Conservation (phyloP, 2,888 invertebrate species). For the Drosophila falleni region DNA sequence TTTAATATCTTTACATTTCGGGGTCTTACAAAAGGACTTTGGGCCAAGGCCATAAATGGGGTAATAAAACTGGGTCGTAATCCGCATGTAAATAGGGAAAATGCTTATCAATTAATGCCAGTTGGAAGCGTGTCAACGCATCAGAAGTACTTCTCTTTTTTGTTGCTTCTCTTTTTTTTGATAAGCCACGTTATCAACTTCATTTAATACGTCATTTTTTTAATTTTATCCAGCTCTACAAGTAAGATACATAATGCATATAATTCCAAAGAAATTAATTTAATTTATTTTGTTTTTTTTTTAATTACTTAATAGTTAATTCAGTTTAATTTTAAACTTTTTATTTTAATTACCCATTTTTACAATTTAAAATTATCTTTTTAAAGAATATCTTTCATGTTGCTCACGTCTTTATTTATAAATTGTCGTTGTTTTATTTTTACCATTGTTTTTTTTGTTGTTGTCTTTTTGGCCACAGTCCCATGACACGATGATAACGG, state of each 20-base stretch:
- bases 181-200: slow-evolving; percentile 47
- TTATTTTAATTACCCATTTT: too few relatives aligned
- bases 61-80: slow-evolving; percentile 35
- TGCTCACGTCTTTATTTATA: slow-evolving; percentile 18
- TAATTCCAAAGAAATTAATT: too few relatives aligned
- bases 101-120: slow-evolving; percentile 7
- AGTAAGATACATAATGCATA: too few relatives aligned
- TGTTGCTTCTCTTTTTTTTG: slow-evolving; percentile 4
- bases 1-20: not conserved
- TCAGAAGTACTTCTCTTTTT: not conserved
- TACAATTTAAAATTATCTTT: slow-evolving; percentile 58
- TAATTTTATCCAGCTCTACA: too few relatives aligned
- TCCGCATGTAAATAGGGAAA: slow-evolving; percentile 50
- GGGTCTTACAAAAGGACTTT: slow-evolving; percentile 3
- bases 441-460: not conserved
- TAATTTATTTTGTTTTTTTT: too few relatives aligned
- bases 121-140: slow-evolving; percentile 17
- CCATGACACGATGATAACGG: slow-evolving; percentile 49
- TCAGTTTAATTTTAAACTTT: too few relatives aligned
- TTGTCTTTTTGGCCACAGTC: slow-evolving; percentile 24
- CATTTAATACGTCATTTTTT: too few relatives aligned
- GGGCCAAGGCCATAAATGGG: slow-evolving; percentile 1
- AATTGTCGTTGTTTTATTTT: slow-evolving; percentile 1
- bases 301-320: too few relatives aligned
- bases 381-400: not conserved